phyloP scores from a whole-genome alignment of 2,888 invertebrate genomes.

The Rhorus exstirpatorius region DNA sequence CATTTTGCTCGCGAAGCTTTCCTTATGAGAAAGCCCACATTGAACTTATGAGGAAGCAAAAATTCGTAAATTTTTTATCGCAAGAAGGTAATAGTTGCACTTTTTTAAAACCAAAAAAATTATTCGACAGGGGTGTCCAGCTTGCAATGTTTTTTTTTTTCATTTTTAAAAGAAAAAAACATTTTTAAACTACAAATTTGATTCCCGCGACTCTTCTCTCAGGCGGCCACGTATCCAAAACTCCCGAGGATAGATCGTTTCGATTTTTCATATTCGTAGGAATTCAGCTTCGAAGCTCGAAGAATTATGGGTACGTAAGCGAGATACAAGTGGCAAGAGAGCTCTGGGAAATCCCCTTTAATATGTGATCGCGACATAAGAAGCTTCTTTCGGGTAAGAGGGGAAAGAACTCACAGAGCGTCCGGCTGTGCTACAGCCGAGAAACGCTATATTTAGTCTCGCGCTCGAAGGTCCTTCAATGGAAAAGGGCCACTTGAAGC shows the following conservation, averaged over 20 bases:
- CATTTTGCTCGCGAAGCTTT: too few relatives aligned
- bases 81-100: too few relatives aligned
- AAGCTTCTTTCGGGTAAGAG: conserved; percentile 75
- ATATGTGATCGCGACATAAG: conserved; percentile 78
- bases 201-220: not conserved
- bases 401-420: conserved; percentile 43
- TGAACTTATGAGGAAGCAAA: too few relatives aligned
- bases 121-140: too few relatives aligned
- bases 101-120: too few relatives aligned
- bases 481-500: conserved; percentile 77
- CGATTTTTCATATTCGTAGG: not conserved
- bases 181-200: not conserved
- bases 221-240: not conserved
- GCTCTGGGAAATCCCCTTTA: conserved; percentile 69
- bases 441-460: conserved; percentile 12
- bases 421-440: conserved; percentile 67
- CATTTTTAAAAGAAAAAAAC: not conserved
- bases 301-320: conserved; percentile 45
- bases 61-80: too few relatives aligned
- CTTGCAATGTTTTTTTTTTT: not conserved
- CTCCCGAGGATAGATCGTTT: not conserved
- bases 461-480: conserved; percentile 41
- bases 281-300: conserved; percentile 18
- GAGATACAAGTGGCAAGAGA: conserved; percentile 32
- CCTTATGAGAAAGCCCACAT: too few relatives aligned